A percentile compares a stretch with the other conserved stretches of the same genome.
These are phyloP conservation scores for Lutjanus campechanus DNA, from an alignment of 2,797 vertebrate species.

Conservation along the genomic window DNA sequence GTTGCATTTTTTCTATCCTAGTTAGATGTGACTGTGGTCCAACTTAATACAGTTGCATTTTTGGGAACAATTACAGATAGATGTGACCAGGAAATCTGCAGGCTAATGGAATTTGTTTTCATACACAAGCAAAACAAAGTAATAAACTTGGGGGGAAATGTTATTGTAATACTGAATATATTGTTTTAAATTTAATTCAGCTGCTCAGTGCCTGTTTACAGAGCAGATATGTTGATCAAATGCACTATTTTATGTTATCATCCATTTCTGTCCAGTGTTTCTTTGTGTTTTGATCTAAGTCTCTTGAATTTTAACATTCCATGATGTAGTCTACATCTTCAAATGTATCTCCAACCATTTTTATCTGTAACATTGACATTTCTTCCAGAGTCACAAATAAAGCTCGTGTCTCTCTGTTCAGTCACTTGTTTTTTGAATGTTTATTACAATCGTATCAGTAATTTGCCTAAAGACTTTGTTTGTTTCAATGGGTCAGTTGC, in stretches of 20 bases:
- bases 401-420: constrained; percentile 68
- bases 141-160: constrained; percentile 52
- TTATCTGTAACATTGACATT: constrained; percentile 71
- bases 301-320: constrained; percentile 81
- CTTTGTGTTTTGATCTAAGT: constrained; percentile 63
- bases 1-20: constrained; percentile 33
- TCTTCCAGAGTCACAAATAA: constrained; percentile 79
- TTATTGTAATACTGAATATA: constrained; percentile 55
- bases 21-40: constrained; percentile 59
- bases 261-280: constrained; percentile 57
- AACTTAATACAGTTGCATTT: constrained; percentile 50
- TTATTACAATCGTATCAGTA: constrained; percentile 51
- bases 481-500: constrained; percentile 12
- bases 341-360: constrained; percentile 51
- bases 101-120: constrained; percentile 51
- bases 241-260: constrained; percentile 75
- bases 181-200: constrained; percentile 59
- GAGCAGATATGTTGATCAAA: constrained; percentile 70
- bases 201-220: constrained; percentile 66
- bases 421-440: constrained; percentile 36
- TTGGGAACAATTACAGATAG: constrained; percentile 44
- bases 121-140: constrained; percentile 53
- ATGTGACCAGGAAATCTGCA: constrained; percentile 53
- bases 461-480: constrained; percentile 7
- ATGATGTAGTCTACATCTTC: constrained; percentile 65